These are phyloP conservation scores for Mythimna lalbum DNA, from an alignment of 2,888 invertebrate genomes.

Conservation along the genomic window DNA sequence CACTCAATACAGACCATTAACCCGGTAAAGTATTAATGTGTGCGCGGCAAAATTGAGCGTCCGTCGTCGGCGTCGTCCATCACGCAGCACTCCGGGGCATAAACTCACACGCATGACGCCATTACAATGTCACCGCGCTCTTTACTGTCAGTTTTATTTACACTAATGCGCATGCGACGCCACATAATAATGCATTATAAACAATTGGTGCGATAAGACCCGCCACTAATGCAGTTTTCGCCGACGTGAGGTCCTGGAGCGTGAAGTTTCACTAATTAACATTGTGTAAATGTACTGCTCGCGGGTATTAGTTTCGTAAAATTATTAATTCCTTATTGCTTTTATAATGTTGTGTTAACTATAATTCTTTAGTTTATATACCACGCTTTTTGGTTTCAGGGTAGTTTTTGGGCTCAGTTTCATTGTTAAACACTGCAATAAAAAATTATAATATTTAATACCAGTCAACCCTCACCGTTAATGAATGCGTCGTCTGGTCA, in stretches of 20 bases:
- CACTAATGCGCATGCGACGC: conserved; percentile 43
- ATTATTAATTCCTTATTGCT: conserved; percentile 55
- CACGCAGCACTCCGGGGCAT: conserved; percentile 27
- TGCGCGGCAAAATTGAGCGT: conserved; percentile 27
- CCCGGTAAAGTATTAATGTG: conserved; percentile 43
- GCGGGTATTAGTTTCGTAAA: conserved; percentile 34
- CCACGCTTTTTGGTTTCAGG: conserved; percentile 16
- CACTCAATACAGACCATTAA: conserved; percentile 47
- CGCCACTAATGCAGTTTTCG: conserved; percentile 34
- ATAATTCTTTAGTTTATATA: conserved; percentile 17
- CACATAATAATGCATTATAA: conserved; percentile 45
- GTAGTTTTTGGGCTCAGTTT: not conserved
- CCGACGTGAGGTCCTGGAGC: conserved; percentile 38
- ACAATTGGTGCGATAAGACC: conserved; percentile 36
- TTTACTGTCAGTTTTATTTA: conserved; percentile 60
- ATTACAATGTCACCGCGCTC: conserved; percentile 49
- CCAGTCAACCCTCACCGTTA: not conserved
- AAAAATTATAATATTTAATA: not conserved
- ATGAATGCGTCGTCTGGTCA: conserved; percentile 3
- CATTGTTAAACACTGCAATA: not conserved
- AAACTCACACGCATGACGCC: conserved; percentile 42
- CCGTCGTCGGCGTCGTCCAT: conserved; percentile 19
- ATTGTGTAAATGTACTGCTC: conserved; percentile 40
- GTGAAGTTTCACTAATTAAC: conserved; percentile 55
- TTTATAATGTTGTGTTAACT: conserved; percentile 28